These are phyloP conservation scores for Myripristis murdjan DNA, from an alignment of 2,797 vertebrate species.

Conservation along the genomic window DNA sequence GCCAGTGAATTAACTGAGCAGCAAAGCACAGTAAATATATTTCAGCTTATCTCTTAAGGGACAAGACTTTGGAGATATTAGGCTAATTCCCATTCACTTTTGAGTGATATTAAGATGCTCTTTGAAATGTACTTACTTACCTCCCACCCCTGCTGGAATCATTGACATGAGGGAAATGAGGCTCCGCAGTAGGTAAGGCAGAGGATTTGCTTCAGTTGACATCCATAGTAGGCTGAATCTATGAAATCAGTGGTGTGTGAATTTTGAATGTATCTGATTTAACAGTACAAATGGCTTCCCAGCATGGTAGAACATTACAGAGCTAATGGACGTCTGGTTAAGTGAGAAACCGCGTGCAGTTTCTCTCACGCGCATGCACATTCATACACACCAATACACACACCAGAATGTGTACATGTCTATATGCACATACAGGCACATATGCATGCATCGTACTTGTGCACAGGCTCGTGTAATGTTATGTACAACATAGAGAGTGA, in stretches of 20 bases:
- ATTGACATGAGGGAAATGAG: constrained; percentile 3
- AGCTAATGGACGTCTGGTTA: constrained; percentile 33
- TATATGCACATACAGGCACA: constrained; percentile 9
- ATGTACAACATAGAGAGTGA: too few species aligned
- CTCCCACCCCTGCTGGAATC: background rate
- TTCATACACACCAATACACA: constrained; percentile 4
- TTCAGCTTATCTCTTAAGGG: background rate
- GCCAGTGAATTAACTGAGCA: too few species aligned
- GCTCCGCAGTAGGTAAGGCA: constrained; percentile 10
- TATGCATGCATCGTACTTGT: constrained; percentile 8
- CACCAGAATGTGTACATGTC: background rate
- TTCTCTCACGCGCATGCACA: background rate
- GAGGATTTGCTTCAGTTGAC: constrained; percentile 16
- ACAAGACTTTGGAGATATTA: background rate
- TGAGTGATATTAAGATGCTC: background rate
- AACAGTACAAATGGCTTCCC: constrained; percentile 20
- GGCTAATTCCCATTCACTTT: background rate
- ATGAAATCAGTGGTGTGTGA: constrained; percentile 26
- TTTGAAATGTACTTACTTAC: background rate
- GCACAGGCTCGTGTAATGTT: background rate
- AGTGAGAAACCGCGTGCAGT: constrained; percentile 1
- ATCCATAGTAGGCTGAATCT: constrained; percentile 13
- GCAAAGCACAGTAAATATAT: too few species aligned
- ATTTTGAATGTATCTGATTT: constrained; percentile 24
- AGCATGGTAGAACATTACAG: constrained; percentile 43